A percentile compares a stretch with the other conserved stretches of the same genome.
Conservation (phyloP, 1,140 invertebrate species). For the Drosophila kohkoa region DNA sequence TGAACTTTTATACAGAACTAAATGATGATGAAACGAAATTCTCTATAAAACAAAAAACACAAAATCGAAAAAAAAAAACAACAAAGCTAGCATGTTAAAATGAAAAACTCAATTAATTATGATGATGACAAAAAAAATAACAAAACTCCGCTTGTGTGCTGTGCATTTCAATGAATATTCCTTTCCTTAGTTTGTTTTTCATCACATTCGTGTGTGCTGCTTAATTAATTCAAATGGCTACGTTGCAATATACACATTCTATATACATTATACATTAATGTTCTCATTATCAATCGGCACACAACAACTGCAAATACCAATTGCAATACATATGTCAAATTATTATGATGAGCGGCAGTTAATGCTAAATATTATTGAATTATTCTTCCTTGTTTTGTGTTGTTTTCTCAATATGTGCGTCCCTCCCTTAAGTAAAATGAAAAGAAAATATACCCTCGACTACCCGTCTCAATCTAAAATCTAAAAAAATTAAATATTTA, state of each 20-base stretch:
- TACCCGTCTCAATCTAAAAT: constrained; percentile 42
- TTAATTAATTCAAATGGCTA: constrained; percentile 69
- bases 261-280: constrained; percentile 20
- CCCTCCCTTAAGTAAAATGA: constrained; percentile 21
- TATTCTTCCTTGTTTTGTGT: constrained; percentile 47
- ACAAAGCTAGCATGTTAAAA: constrained; percentile 66
- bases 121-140: constrained; percentile 16
- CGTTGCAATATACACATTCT: constrained; percentile 62
- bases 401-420: constrained; percentile 45
- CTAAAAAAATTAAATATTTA: constrained; percentile 66
- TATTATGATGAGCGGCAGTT: constrained; percentile 37
- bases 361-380: constrained; percentile 33
- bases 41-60: constrained; percentile 28
- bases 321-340: constrained; percentile 48
- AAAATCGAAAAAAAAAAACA: constrained; percentile 16
- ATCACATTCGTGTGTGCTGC: constrained; percentile 38
- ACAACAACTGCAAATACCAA: constrained; percentile 17
- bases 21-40: constrained; percentile 50
- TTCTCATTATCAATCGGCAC: constrained; percentile 40
- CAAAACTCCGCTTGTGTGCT: constrained; percentile 65
- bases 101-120: constrained; percentile 51
- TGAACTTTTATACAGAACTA: constrained; percentile 82
- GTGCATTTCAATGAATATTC: constrained; percentile 55
- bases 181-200: constrained; percentile 20
- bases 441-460: constrained; percentile 11